Base-by-base conservation (phyloP, 2,113 vertebrate species). In the Thamnaconus septentrionalis region DNA sequence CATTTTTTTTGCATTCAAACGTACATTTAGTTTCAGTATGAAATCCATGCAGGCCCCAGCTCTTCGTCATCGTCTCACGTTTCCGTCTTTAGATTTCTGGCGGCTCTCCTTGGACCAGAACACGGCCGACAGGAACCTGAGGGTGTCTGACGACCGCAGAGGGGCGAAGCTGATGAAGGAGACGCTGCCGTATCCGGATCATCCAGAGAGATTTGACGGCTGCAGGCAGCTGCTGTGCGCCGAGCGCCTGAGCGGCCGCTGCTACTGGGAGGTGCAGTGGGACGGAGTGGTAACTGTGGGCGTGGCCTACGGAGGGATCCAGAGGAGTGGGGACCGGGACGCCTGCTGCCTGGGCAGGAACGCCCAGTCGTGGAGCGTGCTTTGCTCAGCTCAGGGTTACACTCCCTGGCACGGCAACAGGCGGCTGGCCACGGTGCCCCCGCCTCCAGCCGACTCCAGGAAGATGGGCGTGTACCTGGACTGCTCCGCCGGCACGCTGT, bases 211-310 rank as follows among this genome's bases (percentile, higher is more conserved):
- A 53, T 72, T 75, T 12, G 58, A 72, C 6, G 7, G 1, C 43
- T 75, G 75, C 61, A 69, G 45, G 12, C 75, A 82, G 58, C 8
- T 82, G 54, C 51, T 75, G 52, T 66, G 71, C 39, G 8, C 5
- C 0, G 31, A 72, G 9, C 63, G 51, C 50, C 55, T 82, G 54
- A 73, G 41, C 45, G 79, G 71, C 6, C 41, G 45, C 12, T 63
- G 58, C 9, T 82, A 75, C 65, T 82, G 75, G 75, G 75, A 82
- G 61, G 71, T 82, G 4, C 1, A 2, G 44, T 78, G 68, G 61
- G 47, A 12, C 42, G 71, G 75, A 47, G 47, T 0, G 4, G 61
- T 70, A 53, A 45, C 45, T 46, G 18, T 82, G 0, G 79, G 64
- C 7, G 68, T 78, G 52, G 18, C 71, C 1, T 82, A 82, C 58